Evolutionary conservation across 2,888 invertebrate genomes (phyloP).

Genomic region (Blastobasis lacticolella): DNA sequence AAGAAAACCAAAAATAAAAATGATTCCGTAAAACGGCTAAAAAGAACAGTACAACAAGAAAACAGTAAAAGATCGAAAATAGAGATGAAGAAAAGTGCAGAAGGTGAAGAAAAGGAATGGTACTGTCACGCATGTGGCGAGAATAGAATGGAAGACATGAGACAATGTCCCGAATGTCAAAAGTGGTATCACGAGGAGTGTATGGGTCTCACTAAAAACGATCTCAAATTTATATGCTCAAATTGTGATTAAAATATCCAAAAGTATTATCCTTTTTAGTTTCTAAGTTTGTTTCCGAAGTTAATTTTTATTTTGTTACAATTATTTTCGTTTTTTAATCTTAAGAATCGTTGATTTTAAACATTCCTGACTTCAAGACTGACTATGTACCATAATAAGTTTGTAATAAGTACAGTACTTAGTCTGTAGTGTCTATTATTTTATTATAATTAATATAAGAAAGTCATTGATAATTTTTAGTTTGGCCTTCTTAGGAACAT

Average conservation of each 20-base stretch:
- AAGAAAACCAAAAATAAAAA: conserved; percentile 8
- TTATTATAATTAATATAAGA: conserved; percentile 1
- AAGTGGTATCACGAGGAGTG: conserved; percentile 17
- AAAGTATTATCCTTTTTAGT: conserved; percentile 11
- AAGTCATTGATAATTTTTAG: conserved; percentile 6
- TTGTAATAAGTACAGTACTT: conserved; percentile 5
- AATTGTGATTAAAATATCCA: conserved; percentile 14
- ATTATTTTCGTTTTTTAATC: conserved; percentile 7
- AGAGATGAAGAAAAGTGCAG: conserved; percentile 12
- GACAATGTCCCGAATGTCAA: conserved; percentile 16
- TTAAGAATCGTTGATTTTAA: conserved; percentile 10
- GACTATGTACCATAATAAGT: conserved; percentile 12
- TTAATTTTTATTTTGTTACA: conserved; percentile 9
- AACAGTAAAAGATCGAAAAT: conserved; percentile 8
- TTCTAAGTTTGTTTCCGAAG: conserved; percentile 12
- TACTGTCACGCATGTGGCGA: conserved; percentile 14
- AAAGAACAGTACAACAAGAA: conserved; percentile 7
- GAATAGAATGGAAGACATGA: conserved; percentile 15
- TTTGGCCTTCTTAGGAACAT: conserved; percentile 9
- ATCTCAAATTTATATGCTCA: conserved; percentile 16
- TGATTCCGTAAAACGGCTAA: conserved; percentile 8
- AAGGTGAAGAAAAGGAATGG: conserved; percentile 12
- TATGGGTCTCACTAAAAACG: conserved; percentile 12
- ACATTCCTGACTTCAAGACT: conserved; percentile 10
- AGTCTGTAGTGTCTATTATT: conserved; percentile 7